phyloP scores from a whole-genome alignment of 2,888 invertebrate genomes.

The Eilema depressum region DNA sequence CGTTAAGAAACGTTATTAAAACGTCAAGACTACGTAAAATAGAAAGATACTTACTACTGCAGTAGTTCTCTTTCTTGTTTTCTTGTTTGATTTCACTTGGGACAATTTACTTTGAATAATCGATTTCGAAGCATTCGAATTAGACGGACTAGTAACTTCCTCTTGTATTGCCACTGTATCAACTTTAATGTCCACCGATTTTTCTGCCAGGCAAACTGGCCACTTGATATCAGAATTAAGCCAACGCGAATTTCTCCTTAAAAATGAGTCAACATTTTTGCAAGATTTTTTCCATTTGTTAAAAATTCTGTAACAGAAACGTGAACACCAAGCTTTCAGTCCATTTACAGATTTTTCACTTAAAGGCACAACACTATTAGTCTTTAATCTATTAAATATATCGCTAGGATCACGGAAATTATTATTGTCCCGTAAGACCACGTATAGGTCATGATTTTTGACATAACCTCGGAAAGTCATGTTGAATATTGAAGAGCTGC shows the following conservation, averaged over 20 bases:
- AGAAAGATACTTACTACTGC: neutral
- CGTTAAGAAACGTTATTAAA: conserved; percentile 6
- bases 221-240: neutral
- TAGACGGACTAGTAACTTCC: neutral
- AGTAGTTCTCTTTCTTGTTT: neutral
- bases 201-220: neutral
- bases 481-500: too few relatives aligned
- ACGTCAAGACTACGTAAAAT: neutral
- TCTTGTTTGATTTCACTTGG: neutral
- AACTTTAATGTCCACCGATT: neutral
- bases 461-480: too few relatives aligned
- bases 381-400: too few relatives aligned
- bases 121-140: neutral
- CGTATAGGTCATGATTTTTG: too few relatives aligned
- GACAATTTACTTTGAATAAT: neutral
- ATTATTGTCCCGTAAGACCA: too few relatives aligned
- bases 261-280: neutral
- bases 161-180: neutral
- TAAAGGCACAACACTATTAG: too few relatives aligned
- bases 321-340: too few relatives aligned
- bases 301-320: too few relatives aligned
- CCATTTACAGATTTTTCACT: too few relatives aligned
- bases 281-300: too few relatives aligned
- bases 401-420: too few relatives aligned
- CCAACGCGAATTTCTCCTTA: neutral